Percentiles rank a stretch among this genome's conserved stretches.
phyloP scores from a whole-genome alignment of 2,888 invertebrate species.

The Rhorus exstirpatorius region DNA sequence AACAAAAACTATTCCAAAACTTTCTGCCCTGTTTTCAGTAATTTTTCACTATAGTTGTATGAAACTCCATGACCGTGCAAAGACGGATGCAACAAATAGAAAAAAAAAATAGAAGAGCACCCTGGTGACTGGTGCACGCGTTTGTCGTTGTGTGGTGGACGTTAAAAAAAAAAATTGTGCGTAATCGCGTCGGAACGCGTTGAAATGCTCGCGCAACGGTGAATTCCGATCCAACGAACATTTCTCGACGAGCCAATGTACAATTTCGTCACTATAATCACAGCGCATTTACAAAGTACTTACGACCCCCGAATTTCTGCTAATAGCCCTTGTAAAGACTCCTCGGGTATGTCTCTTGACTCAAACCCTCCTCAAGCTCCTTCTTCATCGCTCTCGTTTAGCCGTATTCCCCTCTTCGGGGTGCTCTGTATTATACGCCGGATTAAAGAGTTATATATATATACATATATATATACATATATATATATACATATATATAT shows the following conservation, averaged over 20 bases:
- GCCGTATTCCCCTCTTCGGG: constrained; percentile 9
- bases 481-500: too few relatives aligned
- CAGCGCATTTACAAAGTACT: constrained; percentile 40
- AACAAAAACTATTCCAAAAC: constrained; percentile 12
- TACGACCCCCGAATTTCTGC: constrained; percentile 57
- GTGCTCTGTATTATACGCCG: background rate
- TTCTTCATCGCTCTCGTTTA: constrained; percentile 7
- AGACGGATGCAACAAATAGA: constrained; percentile 17
- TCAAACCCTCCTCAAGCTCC: background rate
- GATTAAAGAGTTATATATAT: background rate
- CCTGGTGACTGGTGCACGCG: constrained; percentile 16
- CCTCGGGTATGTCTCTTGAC: background rate
- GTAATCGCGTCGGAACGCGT: too few relatives aligned
- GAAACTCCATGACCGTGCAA: constrained; percentile 31
- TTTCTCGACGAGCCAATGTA: constrained; percentile 10
- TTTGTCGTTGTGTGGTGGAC: constrained; percentile 3
- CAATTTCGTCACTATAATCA: constrained; percentile 8
- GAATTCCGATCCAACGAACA: constrained; percentile 20
- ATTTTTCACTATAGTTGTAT: constrained; percentile 42
- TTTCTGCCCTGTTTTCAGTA: constrained; percentile 12
- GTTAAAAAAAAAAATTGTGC: too few relatives aligned
- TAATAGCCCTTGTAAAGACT: constrained; percentile 68
- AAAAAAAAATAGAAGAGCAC: constrained; percentile 13
- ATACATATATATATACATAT: too few relatives aligned
- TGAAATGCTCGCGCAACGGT: too few relatives aligned